Evolutionary conservation across 2,888 invertebrate genomes (phyloP).

Genomic region (Spodoptera littoralis): DNA sequence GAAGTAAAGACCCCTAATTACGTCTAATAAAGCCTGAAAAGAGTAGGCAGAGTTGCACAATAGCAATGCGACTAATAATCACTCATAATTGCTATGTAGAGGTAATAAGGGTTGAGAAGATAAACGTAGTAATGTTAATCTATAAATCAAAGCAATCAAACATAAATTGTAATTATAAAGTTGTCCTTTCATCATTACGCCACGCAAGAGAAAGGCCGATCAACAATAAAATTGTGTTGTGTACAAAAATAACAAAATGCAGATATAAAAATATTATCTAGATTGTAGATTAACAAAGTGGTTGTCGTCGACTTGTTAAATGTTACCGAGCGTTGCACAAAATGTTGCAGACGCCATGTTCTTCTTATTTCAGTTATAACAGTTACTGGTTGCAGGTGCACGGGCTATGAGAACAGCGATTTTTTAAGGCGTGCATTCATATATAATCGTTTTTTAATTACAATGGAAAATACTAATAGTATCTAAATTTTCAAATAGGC

Average conservation of each 20-base stretch:
- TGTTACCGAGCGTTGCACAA: constrained; percentile 45
- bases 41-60: too few relatives aligned
- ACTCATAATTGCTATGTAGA: too few relatives aligned
- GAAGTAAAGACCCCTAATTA: too few relatives aligned
- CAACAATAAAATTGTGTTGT: background rate
- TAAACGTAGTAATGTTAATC: too few relatives aligned
- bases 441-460: too few relatives aligned
- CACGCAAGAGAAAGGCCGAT: constrained; percentile 25
- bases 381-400: constrained; percentile 37
- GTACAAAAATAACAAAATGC: constrained; percentile 1
- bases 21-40: too few relatives aligned
- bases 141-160: too few relatives aligned
- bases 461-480: too few relatives aligned
- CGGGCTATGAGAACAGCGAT: constrained; percentile 45
- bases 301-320: constrained; percentile 11
- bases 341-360: constrained; percentile 37
- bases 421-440: constrained; percentile 1
- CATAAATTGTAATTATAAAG: too few relatives aligned
- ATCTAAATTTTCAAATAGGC: too few relatives aligned
- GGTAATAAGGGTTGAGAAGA: too few relatives aligned
- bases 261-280: constrained; percentile 34
- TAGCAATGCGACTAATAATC: too few relatives aligned
- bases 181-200: background rate
- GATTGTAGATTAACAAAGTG: constrained; percentile 31
- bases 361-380: constrained; percentile 40